A percentile compares a stretch with the other conserved stretches of the same genome.
Evolutionary conservation across 2,797 vertebrate genomes (phyloP).

Genomic region (Cuculus canorus): DNA sequence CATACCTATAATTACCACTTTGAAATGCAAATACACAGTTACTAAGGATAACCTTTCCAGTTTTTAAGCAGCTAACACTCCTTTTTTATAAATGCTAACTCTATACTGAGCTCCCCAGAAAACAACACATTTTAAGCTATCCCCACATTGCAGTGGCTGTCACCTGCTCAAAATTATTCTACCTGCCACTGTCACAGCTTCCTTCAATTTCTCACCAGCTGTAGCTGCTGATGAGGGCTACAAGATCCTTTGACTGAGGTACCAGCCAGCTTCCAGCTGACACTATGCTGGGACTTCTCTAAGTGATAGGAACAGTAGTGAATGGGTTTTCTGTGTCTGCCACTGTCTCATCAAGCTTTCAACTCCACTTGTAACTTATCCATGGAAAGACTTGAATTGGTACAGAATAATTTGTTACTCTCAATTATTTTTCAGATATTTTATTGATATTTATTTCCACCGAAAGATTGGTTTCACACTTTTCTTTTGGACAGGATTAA

Average conservation of each 20-base stretch:
- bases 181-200: not conserved
- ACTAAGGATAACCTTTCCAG: slow-evolving; percentile 57
- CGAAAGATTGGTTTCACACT: not conserved
- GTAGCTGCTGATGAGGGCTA: not conserved
- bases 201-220: not conserved
- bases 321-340: not conserved
- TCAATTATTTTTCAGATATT: not conserved
- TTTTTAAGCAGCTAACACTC: slow-evolving; percentile 40
- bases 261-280: not conserved
- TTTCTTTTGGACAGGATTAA: not conserved
- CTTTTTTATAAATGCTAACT: slow-evolving; percentile 20
- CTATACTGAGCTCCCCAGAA: not conserved
- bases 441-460: not conserved
- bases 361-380: not conserved
- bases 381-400: not conserved
- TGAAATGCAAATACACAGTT: slow-evolving; percentile 65
- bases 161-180: not conserved
- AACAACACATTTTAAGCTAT: not conserved
- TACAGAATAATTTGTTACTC: not conserved
- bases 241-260: not conserved
- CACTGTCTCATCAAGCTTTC: not conserved
- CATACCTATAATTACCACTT: slow-evolving; percentile 61
- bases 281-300: not conserved
- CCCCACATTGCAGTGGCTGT: not conserved
- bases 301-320: not conserved